phyloP scores from a whole-genome alignment of 2,888 invertebrate genomes.

The Andrena fulva region DNA sequence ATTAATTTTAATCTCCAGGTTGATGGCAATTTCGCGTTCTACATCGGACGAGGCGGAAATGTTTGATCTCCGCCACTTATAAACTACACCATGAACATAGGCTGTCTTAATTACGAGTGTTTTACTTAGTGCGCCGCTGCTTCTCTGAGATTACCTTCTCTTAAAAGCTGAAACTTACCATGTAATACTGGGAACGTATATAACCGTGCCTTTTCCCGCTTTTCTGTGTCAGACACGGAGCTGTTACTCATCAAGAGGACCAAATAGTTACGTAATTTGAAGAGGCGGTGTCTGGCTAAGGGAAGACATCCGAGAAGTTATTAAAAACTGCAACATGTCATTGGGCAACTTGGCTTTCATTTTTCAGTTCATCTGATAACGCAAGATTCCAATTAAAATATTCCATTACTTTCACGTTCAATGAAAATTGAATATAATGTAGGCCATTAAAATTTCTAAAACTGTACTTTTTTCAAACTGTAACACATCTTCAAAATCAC shows the following conservation, averaged over 20 bases:
- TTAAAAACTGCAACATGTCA: neutral
- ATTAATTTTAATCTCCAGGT: slow-evolving; percentile 5
- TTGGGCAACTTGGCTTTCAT: neutral
- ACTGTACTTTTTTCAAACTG: too few relatives aligned
- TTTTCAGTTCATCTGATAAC: neutral
- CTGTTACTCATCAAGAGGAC: neutral
- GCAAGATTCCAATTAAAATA: neutral
- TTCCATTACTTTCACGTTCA: neutral
- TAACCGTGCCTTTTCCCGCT: neutral
- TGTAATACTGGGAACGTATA: slow-evolving; percentile 13
- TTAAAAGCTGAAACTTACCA: slow-evolving; percentile 10
- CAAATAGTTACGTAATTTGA: neutral
- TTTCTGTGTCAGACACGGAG: neutral
- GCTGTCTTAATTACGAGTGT: slow-evolving; percentile 14
- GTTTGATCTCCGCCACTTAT: neutral
- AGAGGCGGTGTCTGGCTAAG: neutral
- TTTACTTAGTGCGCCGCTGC: slow-evolving; percentile 1
- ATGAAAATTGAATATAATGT: neutral
- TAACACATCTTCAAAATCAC: too few relatives aligned
- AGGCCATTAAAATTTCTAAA: too few relatives aligned
- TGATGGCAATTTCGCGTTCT: neutral
- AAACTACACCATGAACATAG: slow-evolving; percentile 10
- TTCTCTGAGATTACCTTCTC: slow-evolving; percentile 23
- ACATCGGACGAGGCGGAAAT: neutral
- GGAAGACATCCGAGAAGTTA: neutral